Percentiles rank a stretch among this genome's conserved stretches.
phyloP scores from a whole-genome alignment of 1,140 invertebrate species.

The Orussus abietinus region DNA sequence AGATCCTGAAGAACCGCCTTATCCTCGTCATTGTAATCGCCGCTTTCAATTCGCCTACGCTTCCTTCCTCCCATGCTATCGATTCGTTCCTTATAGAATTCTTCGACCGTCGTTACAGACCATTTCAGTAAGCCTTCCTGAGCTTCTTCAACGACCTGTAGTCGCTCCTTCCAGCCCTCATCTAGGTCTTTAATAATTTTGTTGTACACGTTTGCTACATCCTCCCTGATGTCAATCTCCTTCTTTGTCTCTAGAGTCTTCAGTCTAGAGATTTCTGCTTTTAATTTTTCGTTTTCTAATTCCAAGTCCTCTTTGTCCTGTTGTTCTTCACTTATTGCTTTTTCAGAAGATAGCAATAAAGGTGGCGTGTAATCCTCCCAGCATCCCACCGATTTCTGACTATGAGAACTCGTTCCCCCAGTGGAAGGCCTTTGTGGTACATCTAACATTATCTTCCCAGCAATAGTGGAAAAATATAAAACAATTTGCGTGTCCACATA shows the following conservation, averaged over 20 bases:
- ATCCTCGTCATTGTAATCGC: conserved; percentile 14
- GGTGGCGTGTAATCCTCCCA: too few species aligned
- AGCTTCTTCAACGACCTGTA: conserved; percentile 27
- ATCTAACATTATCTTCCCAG: conserved; percentile 56
- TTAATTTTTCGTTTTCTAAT: conserved; percentile 20
- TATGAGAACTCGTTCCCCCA: too few species aligned
- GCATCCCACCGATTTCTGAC: too few species aligned
- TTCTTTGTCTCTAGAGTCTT: conserved; percentile 11
- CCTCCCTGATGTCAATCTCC: conserved; percentile 35
- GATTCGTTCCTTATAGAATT: conserved; percentile 32
- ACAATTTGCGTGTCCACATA: conserved; percentile 75
- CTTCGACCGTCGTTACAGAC: conserved; percentile 29
- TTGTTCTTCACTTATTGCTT: too few species aligned
- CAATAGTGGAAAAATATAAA: conserved; percentile 63
- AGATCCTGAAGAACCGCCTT: conserved; percentile 13
- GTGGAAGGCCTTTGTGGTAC: too few species aligned
- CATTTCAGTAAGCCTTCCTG: conserved; percentile 27
- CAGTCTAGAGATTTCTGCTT: neutral
- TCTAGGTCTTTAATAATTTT: conserved; percentile 31
- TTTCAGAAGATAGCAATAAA: too few species aligned
- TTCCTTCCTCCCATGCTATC: conserved; percentile 27
- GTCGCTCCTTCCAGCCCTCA: conserved; percentile 28
- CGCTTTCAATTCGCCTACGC: conserved; percentile 19
- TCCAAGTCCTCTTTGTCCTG: conserved; percentile 17
- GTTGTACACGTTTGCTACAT: conserved; percentile 29